Evolutionary conservation across 1,140 invertebrate species (phyloP).

Genomic region (Orussus abietinus): DNA sequence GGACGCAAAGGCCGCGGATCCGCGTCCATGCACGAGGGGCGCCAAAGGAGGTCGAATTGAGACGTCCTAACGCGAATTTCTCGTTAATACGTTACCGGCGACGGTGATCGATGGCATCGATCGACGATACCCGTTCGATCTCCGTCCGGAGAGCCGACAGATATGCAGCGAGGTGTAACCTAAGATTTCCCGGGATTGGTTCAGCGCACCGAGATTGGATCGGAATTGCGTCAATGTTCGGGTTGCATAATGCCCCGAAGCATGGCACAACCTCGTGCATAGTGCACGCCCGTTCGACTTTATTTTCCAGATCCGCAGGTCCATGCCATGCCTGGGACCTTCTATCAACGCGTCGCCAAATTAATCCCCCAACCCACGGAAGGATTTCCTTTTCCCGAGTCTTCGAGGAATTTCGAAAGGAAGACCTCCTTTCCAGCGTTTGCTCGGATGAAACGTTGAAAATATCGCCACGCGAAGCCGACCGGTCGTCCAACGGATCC

Average conservation of each 20-base stretch:
- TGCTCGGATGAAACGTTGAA: slow-evolving; percentile 16
- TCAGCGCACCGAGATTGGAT: slow-evolving; percentile 22
- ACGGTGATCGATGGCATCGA: not conserved
- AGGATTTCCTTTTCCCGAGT: too few species aligned
- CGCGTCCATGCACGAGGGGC: too few species aligned
- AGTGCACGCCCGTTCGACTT: slow-evolving; percentile 6
- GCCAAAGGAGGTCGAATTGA: too few species aligned
- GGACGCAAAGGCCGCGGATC: too few species aligned
- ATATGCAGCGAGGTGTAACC: slow-evolving; percentile 26
- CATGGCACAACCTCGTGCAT: not conserved
- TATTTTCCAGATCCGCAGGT: not conserved
- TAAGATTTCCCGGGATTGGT: slow-evolving; percentile 32
- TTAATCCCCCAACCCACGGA: slow-evolving; percentile 1
- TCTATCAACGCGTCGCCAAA: slow-evolving; percentile 5
- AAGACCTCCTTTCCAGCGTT: too few species aligned
- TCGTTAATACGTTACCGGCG: not conserved
- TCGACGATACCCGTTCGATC: too few species aligned
- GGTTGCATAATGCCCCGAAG: slow-evolving; percentile 27
- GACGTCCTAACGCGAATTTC: too few species aligned
- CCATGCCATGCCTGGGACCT: not conserved
- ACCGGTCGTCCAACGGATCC: slow-evolving; percentile 8
- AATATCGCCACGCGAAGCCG: slow-evolving; percentile 8
- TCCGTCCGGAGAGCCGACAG: too few species aligned
- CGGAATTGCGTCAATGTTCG: slow-evolving; percentile 33
- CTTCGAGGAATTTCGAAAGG: too few species aligned